Evolutionary conservation across 2,888 invertebrate species (phyloP).

Genomic region (Nemoura dubitans): DNA sequence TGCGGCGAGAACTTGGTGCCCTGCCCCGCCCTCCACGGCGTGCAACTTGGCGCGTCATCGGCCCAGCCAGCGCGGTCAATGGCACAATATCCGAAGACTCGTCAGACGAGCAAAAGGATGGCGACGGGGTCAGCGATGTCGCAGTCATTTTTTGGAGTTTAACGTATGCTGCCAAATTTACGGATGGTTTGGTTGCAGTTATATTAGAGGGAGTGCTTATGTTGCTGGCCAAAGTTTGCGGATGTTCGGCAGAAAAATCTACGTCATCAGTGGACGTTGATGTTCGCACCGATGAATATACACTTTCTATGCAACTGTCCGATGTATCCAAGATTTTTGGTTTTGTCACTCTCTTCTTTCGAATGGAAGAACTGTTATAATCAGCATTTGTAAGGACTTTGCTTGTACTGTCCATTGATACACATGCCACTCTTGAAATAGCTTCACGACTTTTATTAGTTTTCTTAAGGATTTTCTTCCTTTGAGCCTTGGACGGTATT

Average conservation of each 20-base stretch:
- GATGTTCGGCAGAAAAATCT: neutral
- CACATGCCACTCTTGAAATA: neutral
- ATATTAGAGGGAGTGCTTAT: neutral
- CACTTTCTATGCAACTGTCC: neutral
- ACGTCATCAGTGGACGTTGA: neutral
- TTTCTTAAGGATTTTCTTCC: neutral
- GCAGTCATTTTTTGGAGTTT: neutral
- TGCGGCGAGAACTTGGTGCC: neutral
- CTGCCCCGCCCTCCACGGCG: constrained; percentile 13
- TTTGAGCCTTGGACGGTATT: neutral
- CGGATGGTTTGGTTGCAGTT: neutral
- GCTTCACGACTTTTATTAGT: neutral
- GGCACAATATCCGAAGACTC: neutral
- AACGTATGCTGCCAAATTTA: neutral
- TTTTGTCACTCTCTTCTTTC: neutral
- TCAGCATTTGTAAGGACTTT: neutral
- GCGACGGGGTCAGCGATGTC: neutral
- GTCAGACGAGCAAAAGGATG: neutral
- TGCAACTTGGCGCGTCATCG: neutral
- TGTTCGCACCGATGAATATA: neutral
- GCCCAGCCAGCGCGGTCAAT: neutral
- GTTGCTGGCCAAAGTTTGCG: neutral
- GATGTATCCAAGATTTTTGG: neutral
- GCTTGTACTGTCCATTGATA: neutral
- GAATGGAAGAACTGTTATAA: neutral